Conservation (phyloP, 2,888 invertebrate species). For the Tribolium freemani region DNA sequence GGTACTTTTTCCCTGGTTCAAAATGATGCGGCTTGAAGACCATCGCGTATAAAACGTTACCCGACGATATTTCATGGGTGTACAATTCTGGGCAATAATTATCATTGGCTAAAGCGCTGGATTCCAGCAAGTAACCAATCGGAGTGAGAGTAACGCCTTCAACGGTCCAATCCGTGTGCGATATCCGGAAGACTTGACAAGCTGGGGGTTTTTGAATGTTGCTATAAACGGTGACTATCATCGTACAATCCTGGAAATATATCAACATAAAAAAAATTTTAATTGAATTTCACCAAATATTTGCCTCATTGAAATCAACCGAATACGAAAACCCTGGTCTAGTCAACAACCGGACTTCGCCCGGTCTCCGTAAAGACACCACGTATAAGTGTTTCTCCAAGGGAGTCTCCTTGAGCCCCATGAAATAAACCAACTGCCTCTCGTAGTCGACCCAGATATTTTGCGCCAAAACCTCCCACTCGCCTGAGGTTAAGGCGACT, state of each 20-base stretch:
- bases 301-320: constrained; percentile 82
- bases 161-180: constrained; percentile 78
- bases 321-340: constrained; percentile 88
- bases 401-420: constrained; percentile 90
- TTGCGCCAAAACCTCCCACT: constrained; percentile 93
- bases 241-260: constrained; percentile 78
- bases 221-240: constrained; percentile 87
- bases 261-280: neutral
- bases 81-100: constrained; percentile 81
- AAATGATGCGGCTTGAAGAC: constrained; percentile 88
- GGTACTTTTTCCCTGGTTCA: constrained; percentile 79
- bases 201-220: constrained; percentile 86
- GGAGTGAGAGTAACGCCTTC: constrained; percentile 78
- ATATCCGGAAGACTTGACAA: constrained; percentile 82
- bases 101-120: constrained; percentile 69
- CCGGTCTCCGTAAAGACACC: constrained; percentile 80
- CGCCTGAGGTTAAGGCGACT: constrained; percentile 86
- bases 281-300: too few species aligned
- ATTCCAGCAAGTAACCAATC: constrained; percentile 80
- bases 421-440: constrained; percentile 88
- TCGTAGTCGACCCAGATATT: constrained; percentile 90
- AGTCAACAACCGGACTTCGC: constrained; percentile 83
- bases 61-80: constrained; percentile 77
- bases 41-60: constrained; percentile 86
- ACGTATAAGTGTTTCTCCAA: constrained; percentile 94